Percentiles rank a stretch among this genome's conserved stretches.
Evolutionary conservation across 37 sponge, comb jelly and placozoan species (phyloP).

Genomic region (Halichondria panicea): DNA sequence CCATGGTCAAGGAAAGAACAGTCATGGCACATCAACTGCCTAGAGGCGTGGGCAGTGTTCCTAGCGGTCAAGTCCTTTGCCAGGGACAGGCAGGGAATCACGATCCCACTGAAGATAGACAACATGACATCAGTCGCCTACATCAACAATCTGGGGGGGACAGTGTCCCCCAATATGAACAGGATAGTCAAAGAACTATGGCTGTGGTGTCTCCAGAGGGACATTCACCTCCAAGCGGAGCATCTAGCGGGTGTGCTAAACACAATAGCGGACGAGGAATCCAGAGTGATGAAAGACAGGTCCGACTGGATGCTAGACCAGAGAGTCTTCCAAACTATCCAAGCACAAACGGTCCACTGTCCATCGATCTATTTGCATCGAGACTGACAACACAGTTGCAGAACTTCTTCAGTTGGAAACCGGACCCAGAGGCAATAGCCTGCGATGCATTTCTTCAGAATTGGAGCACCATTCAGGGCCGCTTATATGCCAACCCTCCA

Average conservation of each 20-base stretch:
- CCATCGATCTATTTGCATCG: constrained; percentile 46
- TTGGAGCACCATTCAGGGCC: constrained; percentile 14
- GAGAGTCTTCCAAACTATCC: constrained; percentile 14
- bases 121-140: constrained; percentile 46
- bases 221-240: constrained; percentile 23
- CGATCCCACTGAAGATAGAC: constrained; percentile 27
- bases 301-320: constrained; percentile 41
- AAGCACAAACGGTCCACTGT: constrained; percentile 1
- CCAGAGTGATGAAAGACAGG: constrained; percentile 25
- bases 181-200: constrained; percentile 17
- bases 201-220: constrained; percentile 59
- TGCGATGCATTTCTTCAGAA: constrained; percentile 38
- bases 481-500: constrained; percentile 40
- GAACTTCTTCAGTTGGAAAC: constrained; percentile 47
- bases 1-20: constrained; percentile 46
- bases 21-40: constrained; percentile 57
- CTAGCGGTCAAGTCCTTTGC: constrained; percentile 48
- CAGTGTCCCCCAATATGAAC: constrained; percentile 16
- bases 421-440: constrained; percentile 43
- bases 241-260: constrained; percentile 37
- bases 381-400: constrained; percentile 20
- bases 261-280: constrained; percentile 34
- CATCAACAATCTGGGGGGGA: constrained; percentile 49
- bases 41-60: constrained; percentile 47
- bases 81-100: constrained; percentile 15